A percentile compares a stretch with the other conserved stretches of the same genome.
Conservation (phyloP, 2,797 vertebrate species). For the Adelosebastes latens region DNA sequence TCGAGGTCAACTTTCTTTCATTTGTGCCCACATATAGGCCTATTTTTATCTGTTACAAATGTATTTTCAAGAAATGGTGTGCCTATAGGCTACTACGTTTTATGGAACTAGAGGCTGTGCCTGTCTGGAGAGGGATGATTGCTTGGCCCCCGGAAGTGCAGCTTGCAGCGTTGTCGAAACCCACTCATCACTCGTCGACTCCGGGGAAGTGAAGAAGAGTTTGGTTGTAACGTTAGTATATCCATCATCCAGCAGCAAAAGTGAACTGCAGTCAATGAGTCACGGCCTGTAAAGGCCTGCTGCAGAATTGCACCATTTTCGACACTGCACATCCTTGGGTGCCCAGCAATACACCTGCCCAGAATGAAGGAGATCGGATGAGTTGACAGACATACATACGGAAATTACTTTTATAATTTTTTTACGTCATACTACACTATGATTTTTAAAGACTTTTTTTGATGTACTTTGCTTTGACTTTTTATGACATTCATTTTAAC, state of each 20-base stretch:
- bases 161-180: background rate
- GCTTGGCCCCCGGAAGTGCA: background rate
- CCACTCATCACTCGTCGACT: background rate
- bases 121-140: rapidly evolving
- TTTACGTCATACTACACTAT: too few relatives aligned
- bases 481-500: background rate
- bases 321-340: too few relatives aligned
- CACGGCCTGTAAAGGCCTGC: background rate
- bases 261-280: background rate
- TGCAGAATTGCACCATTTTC: too few relatives aligned
- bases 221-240: background rate
- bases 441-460: too few relatives aligned
- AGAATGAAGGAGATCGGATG: too few relatives aligned
- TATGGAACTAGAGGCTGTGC: background rate
- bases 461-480: background rate
- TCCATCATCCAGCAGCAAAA: background rate
- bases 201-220: background rate
- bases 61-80: background rate
- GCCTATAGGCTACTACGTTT: background rate
- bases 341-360: too few relatives aligned
- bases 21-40: background rate
- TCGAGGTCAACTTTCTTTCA: background rate
- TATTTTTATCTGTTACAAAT: background rate
- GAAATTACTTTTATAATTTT: too few relatives aligned
- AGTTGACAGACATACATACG: too few relatives aligned